Percentiles rank a stretch among this genome's conserved stretches.
Evolutionary conservation across 2,113 vertebrate genomes (phyloP).

Genomic region (Camelus dromedarius): DNA sequence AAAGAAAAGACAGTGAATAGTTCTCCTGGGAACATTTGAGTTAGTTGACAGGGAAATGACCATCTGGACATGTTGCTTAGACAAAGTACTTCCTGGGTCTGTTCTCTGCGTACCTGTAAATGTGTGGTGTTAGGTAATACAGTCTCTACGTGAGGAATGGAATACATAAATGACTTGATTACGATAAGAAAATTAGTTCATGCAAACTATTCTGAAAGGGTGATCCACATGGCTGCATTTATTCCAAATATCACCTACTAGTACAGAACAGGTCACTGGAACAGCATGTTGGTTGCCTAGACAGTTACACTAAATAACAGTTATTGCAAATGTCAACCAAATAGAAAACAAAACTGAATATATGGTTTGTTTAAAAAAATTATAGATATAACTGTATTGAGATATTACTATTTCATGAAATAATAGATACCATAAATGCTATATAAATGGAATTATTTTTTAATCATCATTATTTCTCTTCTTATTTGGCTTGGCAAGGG

Average conservation of each 20-base stretch:
- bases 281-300: not conserved
- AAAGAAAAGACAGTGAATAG: not conserved
- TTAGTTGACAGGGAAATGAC: slow-evolving; percentile 1
- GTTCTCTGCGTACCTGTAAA: not conserved
- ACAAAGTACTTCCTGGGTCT: not conserved
- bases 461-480: not conserved
- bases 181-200: not conserved
- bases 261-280: not conserved
- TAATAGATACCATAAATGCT: not conserved
- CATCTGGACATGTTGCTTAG: slow-evolving; percentile 27
- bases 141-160: not conserved
- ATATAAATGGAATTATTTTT: not conserved
- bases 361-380: not conserved
- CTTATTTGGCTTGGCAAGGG: not conserved
- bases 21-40: slow-evolving; percentile 47
- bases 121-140: not conserved
- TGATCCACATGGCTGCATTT: not conserved
- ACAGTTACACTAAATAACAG: not conserved
- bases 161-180: not conserved
- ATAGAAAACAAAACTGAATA: not conserved
- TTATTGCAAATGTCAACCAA: not conserved
- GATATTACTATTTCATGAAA: not conserved
- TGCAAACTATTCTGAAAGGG: not conserved
- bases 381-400: not conserved
- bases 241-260: not conserved